Base-by-base conservation (phyloP, 92 coral and sea anemone genomes). In the Ricordea florida region DNA sequence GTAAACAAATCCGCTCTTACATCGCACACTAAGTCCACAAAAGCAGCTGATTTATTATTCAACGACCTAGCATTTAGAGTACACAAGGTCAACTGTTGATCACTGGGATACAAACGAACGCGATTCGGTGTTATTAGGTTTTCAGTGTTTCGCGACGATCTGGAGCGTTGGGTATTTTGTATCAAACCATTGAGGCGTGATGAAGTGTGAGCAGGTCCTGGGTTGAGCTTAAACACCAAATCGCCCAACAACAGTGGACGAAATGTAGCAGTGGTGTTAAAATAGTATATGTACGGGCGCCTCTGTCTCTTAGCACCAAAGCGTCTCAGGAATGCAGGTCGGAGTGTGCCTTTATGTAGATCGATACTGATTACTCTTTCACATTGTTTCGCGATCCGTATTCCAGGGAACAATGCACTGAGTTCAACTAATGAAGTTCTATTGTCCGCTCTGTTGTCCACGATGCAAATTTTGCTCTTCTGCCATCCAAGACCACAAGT, bases 121-220 rank as follows among this genome's bases (percentile, higher is more conserved):
- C n/a, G n/a, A n/a, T n/a, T n/a, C n/a, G n/a, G n/a, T n/a, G n/a
- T 59, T 59, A 32, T 59, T 59, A 59, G 67, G 48, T 59, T 59
- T 59, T 30, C 67, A 33, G 67, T 32, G 67, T 59, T 59, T 59
- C 67, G 67, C 67, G 67, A 13, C 67, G 28, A 59, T 59, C 67
- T 59, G 18, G 67, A 59, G 67, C 34, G 67, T 59, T 59, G 67
- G 14, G 45, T 59, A 59, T 59, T 59, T 59, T 59, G 67, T 59
- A 13, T 59, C 67, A 29, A 28, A 59, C 67, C 67, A 59, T 59
- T 59, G 67, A 59, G 67, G 48, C 67, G 48, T 21, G 63, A 57
- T 57, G 41, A 47, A 47, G 53, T 47, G 22, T 47, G 53, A 47
- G 53, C 53, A 47, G 53, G 53, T 47, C 53, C 53, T 47, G 53